These are phyloP conservation scores for Melanaphis sacchari DNA, from an alignment of 1,140 invertebrate species.

Conservation along the genomic window DNA sequence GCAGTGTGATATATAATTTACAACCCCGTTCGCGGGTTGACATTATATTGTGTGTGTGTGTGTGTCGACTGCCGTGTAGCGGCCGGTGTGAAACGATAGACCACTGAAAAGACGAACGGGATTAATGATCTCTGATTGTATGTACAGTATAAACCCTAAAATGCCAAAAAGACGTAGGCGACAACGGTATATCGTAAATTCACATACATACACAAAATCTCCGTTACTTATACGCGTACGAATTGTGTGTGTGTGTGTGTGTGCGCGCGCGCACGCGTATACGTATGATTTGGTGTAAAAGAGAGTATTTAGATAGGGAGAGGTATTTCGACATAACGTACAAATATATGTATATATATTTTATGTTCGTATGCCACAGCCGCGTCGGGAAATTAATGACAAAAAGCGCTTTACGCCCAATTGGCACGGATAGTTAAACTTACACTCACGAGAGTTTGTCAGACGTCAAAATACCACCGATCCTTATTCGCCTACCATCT, in stretches of 20 bases:
- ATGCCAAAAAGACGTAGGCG: neutral
- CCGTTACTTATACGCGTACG: neutral
- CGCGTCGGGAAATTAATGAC: constrained; percentile 12
- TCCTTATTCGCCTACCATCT: neutral
- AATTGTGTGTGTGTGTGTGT: neutral
- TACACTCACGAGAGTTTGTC: constrained; percentile 34
- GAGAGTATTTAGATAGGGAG: neutral
- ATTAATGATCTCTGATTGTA: constrained; percentile 17
- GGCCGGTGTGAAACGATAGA: neutral
- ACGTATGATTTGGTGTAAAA: too few species aligned
- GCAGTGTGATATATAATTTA: neutral
- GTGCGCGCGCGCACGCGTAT: too few species aligned
- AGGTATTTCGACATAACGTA: neutral
- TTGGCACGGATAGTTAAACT: constrained; percentile 14
- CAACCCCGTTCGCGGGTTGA: neutral
- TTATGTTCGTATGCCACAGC: neutral
- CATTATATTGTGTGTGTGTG: neutral
- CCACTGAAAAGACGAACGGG: neutral
- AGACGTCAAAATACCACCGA: neutral
- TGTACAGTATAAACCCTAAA: neutral
- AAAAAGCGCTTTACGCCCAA: constrained; percentile 47
- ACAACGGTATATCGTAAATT: neutral
- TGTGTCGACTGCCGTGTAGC: neutral
- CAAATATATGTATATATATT: neutral
- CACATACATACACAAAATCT: neutral